Evolutionary conservation across 37 sponge, comb jelly and placozoan genomes (phyloP).

Genomic region (Hexactinellida sp.): DNA sequence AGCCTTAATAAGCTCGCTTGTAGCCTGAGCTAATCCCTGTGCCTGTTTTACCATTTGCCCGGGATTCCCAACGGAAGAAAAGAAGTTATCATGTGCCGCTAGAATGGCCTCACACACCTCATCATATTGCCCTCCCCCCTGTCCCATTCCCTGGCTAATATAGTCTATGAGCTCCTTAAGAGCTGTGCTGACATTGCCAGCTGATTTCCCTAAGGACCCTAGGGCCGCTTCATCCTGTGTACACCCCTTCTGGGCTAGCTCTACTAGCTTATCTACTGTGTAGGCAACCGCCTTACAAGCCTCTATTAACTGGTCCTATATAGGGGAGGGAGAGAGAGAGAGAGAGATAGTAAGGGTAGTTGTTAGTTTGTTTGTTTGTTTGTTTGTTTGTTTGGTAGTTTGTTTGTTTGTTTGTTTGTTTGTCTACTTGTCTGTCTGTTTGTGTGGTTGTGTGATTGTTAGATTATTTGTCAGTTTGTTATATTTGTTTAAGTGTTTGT

Average conservation of each 20-base stretch:
- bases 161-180: conserved; percentile 57
- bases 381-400: too few species aligned
- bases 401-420: too few species aligned
- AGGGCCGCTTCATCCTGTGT: conserved; percentile 73
- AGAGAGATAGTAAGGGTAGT: too few species aligned
- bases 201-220: conserved; percentile 63
- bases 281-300: conserved; percentile 63
- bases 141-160: conserved; percentile 47
- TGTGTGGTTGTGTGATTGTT: too few species aligned
- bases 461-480: too few species aligned
- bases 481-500: too few species aligned
- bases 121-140: conserved; percentile 48
- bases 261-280: conserved; percentile 66
- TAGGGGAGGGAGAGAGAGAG: too few species aligned
- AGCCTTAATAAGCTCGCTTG: conserved; percentile 2
- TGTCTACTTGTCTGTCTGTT: too few species aligned
- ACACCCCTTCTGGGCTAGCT: conserved; percentile 46
- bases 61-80: conserved; percentile 72
- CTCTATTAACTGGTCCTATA: conserved; percentile 61
- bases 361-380: too few species aligned
- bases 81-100: conserved; percentile 68
- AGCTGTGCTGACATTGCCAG: conserved; percentile 67
- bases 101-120: conserved; percentile 78
- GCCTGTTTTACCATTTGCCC: conserved; percentile 92
- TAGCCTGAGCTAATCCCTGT: conserved; percentile 47